Base-by-base conservation (phyloP, 2,888 invertebrate genomes). In the Callinectes sapidus region DNA sequence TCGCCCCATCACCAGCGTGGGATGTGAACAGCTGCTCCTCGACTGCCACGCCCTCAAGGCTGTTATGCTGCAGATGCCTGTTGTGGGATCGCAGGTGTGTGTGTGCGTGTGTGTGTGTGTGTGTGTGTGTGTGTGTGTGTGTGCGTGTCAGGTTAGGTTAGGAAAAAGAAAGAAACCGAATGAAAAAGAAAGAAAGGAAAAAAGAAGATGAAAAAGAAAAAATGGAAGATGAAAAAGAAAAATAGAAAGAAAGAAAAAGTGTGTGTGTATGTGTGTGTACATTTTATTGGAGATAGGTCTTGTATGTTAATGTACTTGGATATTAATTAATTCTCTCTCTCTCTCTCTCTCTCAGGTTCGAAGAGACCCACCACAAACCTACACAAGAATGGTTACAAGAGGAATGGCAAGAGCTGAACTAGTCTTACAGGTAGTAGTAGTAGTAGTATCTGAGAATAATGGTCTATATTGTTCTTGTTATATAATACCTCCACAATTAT, bases 371-470 rank as follows among this genome's bases (percentile, higher is more conserved):
- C 95, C 94, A 16, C 91, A 91, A 94, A 96, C 96, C 95, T 97
- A 96, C 95, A 97, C 97, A 5, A 96, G 97, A 95, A 96, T 97
- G 54, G 98, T 98, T 0, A 97, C 97, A 0, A 97, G 97, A 96
- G 97, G 99, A 66, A 99, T 99, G 99, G 98, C 98, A 0, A 98
- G 98, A 95, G 99, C 99, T 0, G 99, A 99, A 96, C 99, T 99
- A 98, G 98, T 99, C 77, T 96, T 99, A n/a, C 99, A 99, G 96
- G 97, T 61, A 87, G n/a, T n/a, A n/a, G 35, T 28, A 55, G 35
- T 88, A 28, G 55, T 88, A 61, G 55, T 61, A 88, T 32, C 35
- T n/a, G n/a, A n/a, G n/a, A n/a, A n/a, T n/a, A n/a, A n/a, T n/a
- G n/a, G n/a, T n/a, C n/a, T n/a, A n/a, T n/a, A n/a, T n/a, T n/a